Evolutionary conservation across 2,113 vertebrate species (phyloP).

Genomic region (Crotalus tigris): DNA sequence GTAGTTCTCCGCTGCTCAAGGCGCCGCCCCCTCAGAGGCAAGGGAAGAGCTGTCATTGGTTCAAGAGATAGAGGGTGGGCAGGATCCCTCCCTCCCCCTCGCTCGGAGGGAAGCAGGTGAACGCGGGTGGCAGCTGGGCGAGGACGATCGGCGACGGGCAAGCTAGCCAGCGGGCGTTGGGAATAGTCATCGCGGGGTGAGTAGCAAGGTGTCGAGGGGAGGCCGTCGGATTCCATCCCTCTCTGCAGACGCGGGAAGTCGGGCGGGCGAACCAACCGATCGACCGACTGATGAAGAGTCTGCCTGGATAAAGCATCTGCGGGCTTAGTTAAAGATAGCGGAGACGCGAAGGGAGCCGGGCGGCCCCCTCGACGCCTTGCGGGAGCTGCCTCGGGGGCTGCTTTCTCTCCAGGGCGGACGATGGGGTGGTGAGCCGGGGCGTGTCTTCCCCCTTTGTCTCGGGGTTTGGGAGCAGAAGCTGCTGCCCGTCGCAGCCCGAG

Average conservation of each 20-base stretch:
- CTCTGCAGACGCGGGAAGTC: neutral
- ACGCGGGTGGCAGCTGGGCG: neutral
- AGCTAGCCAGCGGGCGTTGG: too few species aligned
- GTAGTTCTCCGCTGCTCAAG: neutral
- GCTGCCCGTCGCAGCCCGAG: neutral
- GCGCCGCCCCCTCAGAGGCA: neutral
- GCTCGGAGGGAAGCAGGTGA: conserved; percentile 11
- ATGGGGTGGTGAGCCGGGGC: neutral
- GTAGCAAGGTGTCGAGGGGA: too few species aligned
- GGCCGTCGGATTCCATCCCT: neutral
- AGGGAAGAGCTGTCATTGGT: neutral
- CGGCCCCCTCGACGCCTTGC: neutral
- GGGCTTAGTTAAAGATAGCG: neutral
- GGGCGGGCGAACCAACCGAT: neutral
- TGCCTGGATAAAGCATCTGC: neutral
- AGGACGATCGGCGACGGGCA: neutral
- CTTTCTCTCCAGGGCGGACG: neutral
- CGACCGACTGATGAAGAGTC: neutral
- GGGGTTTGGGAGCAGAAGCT: neutral
- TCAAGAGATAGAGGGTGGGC: neutral
- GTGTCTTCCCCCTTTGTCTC: neutral
- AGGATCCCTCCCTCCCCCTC: neutral
- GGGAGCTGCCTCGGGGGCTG: neutral
- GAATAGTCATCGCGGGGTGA: neutral
- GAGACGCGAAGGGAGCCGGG: too few species aligned